A percentile compares a stretch with the other conserved stretches of the same genome.
These are phyloP conservation scores for Venustaconcha ellipsiformis DNA, from an alignment of 1,140 invertebrate species.

Conservation along the genomic window DNA sequence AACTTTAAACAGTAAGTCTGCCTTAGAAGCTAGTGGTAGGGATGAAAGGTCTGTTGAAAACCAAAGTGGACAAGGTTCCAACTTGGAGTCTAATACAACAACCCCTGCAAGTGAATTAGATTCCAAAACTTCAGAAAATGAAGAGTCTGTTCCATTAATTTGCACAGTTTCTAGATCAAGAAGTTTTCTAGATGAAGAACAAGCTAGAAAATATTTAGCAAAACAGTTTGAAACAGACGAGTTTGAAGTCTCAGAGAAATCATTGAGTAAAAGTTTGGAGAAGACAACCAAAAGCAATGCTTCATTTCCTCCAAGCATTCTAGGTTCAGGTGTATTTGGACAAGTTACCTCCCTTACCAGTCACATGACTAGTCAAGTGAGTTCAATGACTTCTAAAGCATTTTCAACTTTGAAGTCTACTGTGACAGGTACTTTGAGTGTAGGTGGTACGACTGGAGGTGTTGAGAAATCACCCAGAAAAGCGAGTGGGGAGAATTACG, in stretches of 20 bases:
- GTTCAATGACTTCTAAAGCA: conserved; percentile 52
- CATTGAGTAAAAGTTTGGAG: not conserved
- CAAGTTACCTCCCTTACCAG: conserved; percentile 74
- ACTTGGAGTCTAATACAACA: too few species aligned
- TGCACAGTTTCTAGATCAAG: conserved; percentile 23
- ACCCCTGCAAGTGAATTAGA: not conserved
- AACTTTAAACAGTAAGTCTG: too few species aligned
- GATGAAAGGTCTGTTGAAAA: too few species aligned
- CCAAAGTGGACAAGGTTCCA: too few species aligned
- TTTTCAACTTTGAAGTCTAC: conserved; percentile 3
- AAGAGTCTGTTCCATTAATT: not conserved
- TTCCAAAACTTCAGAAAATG: conserved; percentile 2
- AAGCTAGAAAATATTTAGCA: conserved; percentile 58
- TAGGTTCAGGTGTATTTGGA: conserved; percentile 24
- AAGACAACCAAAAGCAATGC: not conserved
- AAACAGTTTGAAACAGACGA: conserved; percentile 57
- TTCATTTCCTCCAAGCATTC: conserved; percentile 4
- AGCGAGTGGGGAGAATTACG: too few species aligned
- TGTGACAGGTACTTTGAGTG: too few species aligned
- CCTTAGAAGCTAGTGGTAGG: too few species aligned
- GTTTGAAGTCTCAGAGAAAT: not conserved
- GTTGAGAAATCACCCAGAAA: too few species aligned
- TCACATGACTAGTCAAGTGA: conserved; percentile 35
- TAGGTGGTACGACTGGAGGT: too few species aligned
- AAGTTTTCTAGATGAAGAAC: conserved; percentile 51